Evolutionary conservation across 2,888 invertebrate genomes (phyloP).

Genomic region (Trissoscelio sp.): DNA sequence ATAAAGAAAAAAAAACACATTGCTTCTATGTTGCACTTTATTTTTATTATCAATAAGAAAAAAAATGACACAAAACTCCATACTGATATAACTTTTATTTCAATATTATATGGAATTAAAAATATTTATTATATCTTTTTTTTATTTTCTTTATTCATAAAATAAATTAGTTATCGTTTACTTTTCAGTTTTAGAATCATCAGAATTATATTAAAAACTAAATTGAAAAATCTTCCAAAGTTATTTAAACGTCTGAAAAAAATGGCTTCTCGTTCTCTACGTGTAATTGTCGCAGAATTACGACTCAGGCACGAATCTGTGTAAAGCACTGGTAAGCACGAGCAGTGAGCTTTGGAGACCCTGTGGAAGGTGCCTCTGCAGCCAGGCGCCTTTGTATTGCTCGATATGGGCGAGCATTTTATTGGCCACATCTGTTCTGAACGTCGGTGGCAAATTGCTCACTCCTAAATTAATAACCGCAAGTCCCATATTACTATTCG

Average conservation of each 20-base stretch:
- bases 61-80: too few relatives aligned
- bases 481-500: constrained; percentile 85
- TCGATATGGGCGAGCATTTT: constrained; percentile 85
- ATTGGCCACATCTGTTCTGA: constrained; percentile 87
- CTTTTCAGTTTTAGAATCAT: too few relatives aligned
- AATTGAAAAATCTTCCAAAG: too few relatives aligned
- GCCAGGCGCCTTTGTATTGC: constrained; percentile 85
- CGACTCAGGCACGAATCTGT: constrained; percentile 84
- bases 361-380: constrained; percentile 84
- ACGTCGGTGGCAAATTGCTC: constrained; percentile 86
- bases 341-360: constrained; percentile 84
- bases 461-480: constrained; percentile 86
- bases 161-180: too few relatives aligned
- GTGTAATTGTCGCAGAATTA: constrained; percentile 26
- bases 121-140: too few relatives aligned
- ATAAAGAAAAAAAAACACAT: too few relatives aligned
- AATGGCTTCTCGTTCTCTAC: constrained; percentile 1
- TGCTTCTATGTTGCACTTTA: too few relatives aligned
- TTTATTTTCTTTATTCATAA: too few relatives aligned
- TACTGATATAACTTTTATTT: too few relatives aligned
- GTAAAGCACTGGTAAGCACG: constrained; percentile 84
- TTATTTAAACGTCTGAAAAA: not conserved
- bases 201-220: not conserved
- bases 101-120: too few relatives aligned
- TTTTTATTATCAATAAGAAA: too few relatives aligned